Base-by-base conservation (phyloP, 2,797 vertebrate genomes). In the Hemibagrus guttatus region DNA sequence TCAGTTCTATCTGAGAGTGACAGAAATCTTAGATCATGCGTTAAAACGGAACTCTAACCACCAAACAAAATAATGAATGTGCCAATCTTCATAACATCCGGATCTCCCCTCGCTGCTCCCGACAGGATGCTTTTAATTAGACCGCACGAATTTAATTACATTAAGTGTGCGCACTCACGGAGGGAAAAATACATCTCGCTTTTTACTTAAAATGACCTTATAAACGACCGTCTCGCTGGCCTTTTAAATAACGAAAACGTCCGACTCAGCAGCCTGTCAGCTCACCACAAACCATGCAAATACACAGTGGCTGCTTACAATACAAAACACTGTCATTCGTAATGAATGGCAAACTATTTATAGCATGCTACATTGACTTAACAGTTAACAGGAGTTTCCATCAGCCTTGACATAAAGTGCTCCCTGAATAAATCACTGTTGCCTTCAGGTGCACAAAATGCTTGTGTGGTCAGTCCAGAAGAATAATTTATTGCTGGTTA, bases 261-360 rank as follows among this genome's bases (percentile, higher is more conserved):
- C 21, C 19, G 52, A 49, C 39, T 54, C 59, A 68, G 83, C 79
- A 74, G 31, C 9, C 35, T 63, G 74, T 86, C 52, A n/a, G 61
- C 42, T 68, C 26, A 39, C n/a, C 31, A 28, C 71, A 63, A 84
- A 69, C 46, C 28, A 82, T 66, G 39, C 23, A 17, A 63, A 75
- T 35, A 28, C 31, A 64, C 19, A 28, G 21, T 17, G 54, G 78
- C 46, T 72, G 63, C 39, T 85, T 42, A 85, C 75, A 87, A 87
- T 49, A 80, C 75, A 87, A 87, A 39, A 80, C 42, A 79, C 74
- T 39, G 61, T 35, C 49, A 39, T 46, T 49, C 66, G 75, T 46
- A 72, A 87, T 52, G 81, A 81, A 61, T 19, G 28, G 16, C 35
- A 69, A 82, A 84, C 85, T 89, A 90, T 86, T 89, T 81, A 90